A percentile compares a stretch with the other conserved stretches of the same genome.
phyloP scores from a whole-genome alignment of 2,888 invertebrate genomes.

The Drosophila paranaensis region DNA sequence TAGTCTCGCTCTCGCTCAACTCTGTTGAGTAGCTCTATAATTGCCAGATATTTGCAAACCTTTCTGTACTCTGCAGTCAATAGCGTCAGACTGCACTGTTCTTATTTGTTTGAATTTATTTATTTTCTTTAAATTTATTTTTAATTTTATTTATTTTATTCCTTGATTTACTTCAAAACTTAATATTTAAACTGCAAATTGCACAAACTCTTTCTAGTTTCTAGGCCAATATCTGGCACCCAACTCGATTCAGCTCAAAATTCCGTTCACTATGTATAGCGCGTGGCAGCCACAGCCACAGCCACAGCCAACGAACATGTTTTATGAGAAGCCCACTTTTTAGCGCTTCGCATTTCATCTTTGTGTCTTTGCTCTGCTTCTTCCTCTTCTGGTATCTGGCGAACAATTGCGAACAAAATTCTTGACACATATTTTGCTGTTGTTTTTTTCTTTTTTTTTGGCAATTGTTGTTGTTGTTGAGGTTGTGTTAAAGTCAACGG shows the following conservation, averaged over 20 bases:
- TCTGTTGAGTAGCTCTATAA: too few relatives aligned
- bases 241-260: neutral
- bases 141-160: neutral
- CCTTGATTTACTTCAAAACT: neutral
- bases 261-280: conserved; percentile 30
- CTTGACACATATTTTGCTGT: conserved; percentile 54
- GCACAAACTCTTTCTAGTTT: neutral
- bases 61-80: too few relatives aligned
- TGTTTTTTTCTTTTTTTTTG: too few relatives aligned
- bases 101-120: too few relatives aligned
- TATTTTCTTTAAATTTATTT: too few relatives aligned
- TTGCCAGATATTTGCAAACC: too few relatives aligned
- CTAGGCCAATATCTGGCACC: neutral
- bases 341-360: conserved; percentile 2
- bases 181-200: neutral
- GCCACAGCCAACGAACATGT: conserved; percentile 8
- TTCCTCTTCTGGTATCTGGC: conserved; percentile 1
- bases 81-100: too few relatives aligned
- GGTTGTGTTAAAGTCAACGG: conserved; percentile 71
- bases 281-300: conserved; percentile 18
- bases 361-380: conserved; percentile 6
- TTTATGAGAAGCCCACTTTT: conserved; percentile 40
- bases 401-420: conserved; percentile 54
- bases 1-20: too few relatives aligned
- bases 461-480: conserved; percentile 39